Percentiles rank a stretch among this genome's conserved stretches.
Evolutionary conservation across 1,140 invertebrate genomes (phyloP).

Genomic region (Zaprionus taronus): DNA sequence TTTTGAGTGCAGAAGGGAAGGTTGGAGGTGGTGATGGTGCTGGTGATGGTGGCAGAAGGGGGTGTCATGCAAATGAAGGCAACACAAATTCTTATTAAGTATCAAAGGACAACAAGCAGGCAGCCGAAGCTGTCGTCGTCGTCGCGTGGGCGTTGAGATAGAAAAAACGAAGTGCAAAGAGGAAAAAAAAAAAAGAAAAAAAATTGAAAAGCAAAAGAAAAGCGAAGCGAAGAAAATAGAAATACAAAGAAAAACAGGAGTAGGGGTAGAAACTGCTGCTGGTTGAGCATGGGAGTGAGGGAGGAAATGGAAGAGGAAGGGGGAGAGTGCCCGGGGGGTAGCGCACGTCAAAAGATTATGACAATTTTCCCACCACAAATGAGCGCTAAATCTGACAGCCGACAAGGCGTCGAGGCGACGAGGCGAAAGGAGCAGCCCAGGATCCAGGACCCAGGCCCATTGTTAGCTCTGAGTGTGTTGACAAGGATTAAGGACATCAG

Average conservation of each 20-base stretch:
- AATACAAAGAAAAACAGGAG: slow-evolving; percentile 39
- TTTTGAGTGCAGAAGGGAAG: slow-evolving; percentile 53
- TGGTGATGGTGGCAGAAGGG: neutral
- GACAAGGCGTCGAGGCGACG: slow-evolving; percentile 44
- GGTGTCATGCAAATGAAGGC: slow-evolving; percentile 69
- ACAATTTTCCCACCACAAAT: slow-evolving; percentile 84
- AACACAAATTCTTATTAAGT: slow-evolving; percentile 76
- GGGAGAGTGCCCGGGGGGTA: slow-evolving; percentile 24
- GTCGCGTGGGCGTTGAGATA: slow-evolving; percentile 54
- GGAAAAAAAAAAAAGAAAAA: slow-evolving; percentile 15
- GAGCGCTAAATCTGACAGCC: slow-evolving; percentile 73
- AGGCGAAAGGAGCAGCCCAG: slow-evolving; percentile 63
- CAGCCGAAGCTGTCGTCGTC: slow-evolving; percentile 16
- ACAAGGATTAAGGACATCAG: slow-evolving; percentile 75
- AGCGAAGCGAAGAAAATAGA: slow-evolving; percentile 20
- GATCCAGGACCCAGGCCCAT: slow-evolving; percentile 46
- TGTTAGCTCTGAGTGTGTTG: slow-evolving; percentile 71
- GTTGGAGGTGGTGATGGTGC: neutral
- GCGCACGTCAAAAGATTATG: slow-evolving; percentile 83
- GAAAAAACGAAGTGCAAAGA: slow-evolving; percentile 40
- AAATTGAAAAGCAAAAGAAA: neutral
- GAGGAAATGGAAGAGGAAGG: neutral
- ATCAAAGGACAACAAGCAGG: slow-evolving; percentile 58
- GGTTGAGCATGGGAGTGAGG: neutral
- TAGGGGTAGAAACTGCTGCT: slow-evolving; percentile 19